Evolutionary conservation across 1,140 invertebrate genomes (phyloP), one percentile per base, ranked within the genome.

Genomic region (Agrypnia vestita): DNA sequence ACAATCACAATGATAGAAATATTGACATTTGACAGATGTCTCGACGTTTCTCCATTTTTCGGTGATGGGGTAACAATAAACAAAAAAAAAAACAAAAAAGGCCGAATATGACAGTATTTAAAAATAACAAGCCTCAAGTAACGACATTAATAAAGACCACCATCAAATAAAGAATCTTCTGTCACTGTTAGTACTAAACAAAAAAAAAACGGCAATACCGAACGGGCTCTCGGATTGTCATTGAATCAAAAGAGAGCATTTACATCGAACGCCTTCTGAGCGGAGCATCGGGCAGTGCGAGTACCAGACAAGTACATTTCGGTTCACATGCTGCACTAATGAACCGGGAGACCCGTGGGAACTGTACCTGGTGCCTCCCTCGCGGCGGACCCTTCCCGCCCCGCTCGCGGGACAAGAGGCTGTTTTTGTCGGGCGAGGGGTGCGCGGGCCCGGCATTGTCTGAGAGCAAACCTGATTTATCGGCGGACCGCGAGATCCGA

Each of bases 401-500:
- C 61, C 35, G n/a, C 0, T 11, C 46, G 10, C 47, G 46, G 21
- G 25, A 44, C 44, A 35, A 71, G 67, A 49, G 64, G 35, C 6
- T 62, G 59, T 35, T 62, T 56, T 56, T 56, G 53, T 56, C 8
- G 55, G 55, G 15, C 55, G 55, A 19, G 17, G 7, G 21, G 55
- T 9, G 55, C 62, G 43, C 62, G 62, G 21, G 62, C n/a, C 19
- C 67, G 17, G 19, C 67, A 71, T 71, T 71, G 67, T 71, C 67
- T 51, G 47, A 47, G 67, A 51, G 64, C 46, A 71, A 71, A 71
- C 67, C 67, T 71, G 67, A 71, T 71, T 71, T 71, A 71, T 71
- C 47, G 46, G 47, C 13, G 25, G 19, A 35, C 67, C 67, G 47
- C 46, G 47, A 71, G 67, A 71, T 71, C 67, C 67, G 25, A n/a